Evolutionary conservation across 2,888 invertebrate species (phyloP).

Genomic region (Catocala nupta): DNA sequence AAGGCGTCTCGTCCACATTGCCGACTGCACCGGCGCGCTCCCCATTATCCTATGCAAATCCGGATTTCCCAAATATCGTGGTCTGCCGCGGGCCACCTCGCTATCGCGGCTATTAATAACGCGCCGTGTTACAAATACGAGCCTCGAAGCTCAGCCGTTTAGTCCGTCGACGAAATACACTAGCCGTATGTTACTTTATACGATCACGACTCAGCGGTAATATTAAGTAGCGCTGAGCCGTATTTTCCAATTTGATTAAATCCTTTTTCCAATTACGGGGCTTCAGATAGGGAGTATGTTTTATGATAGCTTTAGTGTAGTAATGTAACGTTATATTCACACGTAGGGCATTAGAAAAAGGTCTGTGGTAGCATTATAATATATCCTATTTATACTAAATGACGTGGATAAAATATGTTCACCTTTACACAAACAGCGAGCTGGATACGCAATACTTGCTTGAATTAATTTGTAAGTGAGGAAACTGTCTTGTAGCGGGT

Average conservation of each 20-base stretch:
- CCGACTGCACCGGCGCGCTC: slow-evolving; percentile 62
- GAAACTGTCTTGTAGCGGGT: slow-evolving; percentile 59
- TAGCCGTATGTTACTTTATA: slow-evolving; percentile 73
- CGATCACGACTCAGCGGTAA: slow-evolving; percentile 55
- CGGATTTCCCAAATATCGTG: slow-evolving; percentile 84
- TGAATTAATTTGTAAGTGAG: slow-evolving; percentile 59
- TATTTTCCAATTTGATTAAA: slow-evolving; percentile 63
- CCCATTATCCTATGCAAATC: slow-evolving; percentile 86
- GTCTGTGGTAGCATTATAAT: neutral
- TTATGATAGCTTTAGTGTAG: slow-evolving; percentile 48
- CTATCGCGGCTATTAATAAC: slow-evolving; percentile 85
- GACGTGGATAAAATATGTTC: neutral
- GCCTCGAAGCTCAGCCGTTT: slow-evolving; percentile 74
- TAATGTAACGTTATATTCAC: slow-evolving; percentile 15
- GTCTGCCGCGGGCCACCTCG: slow-evolving; percentile 78
- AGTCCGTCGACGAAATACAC: slow-evolving; percentile 77
- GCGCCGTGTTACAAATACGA: slow-evolving; percentile 79
- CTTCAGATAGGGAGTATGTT: slow-evolving; percentile 51
- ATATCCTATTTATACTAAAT: neutral
- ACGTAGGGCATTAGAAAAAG: too few species aligned
- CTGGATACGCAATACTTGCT: slow-evolving; percentile 41
- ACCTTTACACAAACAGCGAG: slow-evolving; percentile 10
- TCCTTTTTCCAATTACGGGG: slow-evolving; percentile 59
- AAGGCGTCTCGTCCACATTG: slow-evolving; percentile 61
- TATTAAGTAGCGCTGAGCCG: slow-evolving; percentile 58